Conservation (phyloP, 2,113 vertebrate genomes). For the Chloropsis hardwickii region DNA sequence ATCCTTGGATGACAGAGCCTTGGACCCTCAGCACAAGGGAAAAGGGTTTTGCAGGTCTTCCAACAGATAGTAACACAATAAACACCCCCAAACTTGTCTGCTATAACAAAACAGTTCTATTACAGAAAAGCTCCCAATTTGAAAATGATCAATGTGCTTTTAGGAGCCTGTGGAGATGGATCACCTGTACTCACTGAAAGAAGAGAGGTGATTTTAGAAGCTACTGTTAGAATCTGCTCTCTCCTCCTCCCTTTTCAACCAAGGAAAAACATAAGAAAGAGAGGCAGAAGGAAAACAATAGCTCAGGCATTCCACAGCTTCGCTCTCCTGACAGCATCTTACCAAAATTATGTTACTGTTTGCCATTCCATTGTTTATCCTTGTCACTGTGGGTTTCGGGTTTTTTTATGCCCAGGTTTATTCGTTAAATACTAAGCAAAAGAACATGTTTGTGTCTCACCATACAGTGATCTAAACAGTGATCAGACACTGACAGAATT, state of each 20-base stretch:
- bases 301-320: not conserved
- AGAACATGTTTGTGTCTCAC: not conserved
- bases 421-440: not conserved
- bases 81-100: not conserved
- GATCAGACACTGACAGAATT: not conserved
- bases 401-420: not conserved
- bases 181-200: not conserved
- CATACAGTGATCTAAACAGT: not conserved
- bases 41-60: not conserved
- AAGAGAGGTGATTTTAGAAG: not conserved
- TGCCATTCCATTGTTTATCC: not conserved
- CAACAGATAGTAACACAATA: not conserved
- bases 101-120: not conserved
- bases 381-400: not conserved
- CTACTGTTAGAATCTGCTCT: not conserved
- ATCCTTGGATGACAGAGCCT: not conserved
- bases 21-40: not conserved
- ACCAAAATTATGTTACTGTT: not conserved
- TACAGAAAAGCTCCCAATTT: not conserved
- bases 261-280: not conserved
- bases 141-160: conserved; percentile 8
- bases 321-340: not conserved
- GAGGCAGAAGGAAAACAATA: not conserved
- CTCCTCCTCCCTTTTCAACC: not conserved
- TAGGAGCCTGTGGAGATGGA: not conserved